Base-by-base conservation (phyloP, 2,888 invertebrate species). In the Agrotis clavis region DNA sequence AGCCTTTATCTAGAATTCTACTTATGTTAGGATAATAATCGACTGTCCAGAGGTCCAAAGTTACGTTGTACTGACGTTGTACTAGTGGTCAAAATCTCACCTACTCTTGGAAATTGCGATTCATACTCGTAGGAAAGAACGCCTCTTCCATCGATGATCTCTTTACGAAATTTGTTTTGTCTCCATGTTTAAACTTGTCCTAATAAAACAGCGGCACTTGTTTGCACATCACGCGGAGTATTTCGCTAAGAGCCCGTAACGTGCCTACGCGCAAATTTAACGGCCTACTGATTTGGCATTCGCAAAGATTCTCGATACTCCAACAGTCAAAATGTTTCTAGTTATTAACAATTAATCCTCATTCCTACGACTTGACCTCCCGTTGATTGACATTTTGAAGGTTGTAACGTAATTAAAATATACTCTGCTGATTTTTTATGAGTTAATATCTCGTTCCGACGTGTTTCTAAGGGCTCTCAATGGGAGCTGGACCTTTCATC, bases 251-350 rank as follows among this genome's bases (percentile, higher is more conserved):
- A 88, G 86, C 72, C 86, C 65, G 86, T 91, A 87, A 92, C 94
- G 94, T 95, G 94, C 90, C 91, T 90, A 53, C 69, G 87, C 85
- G 88, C 88, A 90, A 90, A 92, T 94, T 93, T 90, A 72, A 76
- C 89, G 91, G 94, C 90, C 93, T 94, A 92, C 86, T 83, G 89
- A 85, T 25, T 25, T 2, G 25, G 25, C 85, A 84, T 82, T 88
- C 84, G 78, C 67, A 67, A 50, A 78, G 62, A 77, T 71, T 73
- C 71, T 35, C 80, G 81, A 76, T 83, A 76, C 82, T 85, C 51
- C 79, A 81, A 79, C 85, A 85, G 78, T 83, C 84, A 88, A 87
- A 90, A 89, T 90, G 86, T 90, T 90, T 90, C 84, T 88, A 88
- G 82, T 87, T 87, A 90, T 90, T 90, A 87, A 85, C 84, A 87